Evolutionary conservation across 2,113 vertebrate species (phyloP).

Genomic region (Furnarius figulus): DNA sequence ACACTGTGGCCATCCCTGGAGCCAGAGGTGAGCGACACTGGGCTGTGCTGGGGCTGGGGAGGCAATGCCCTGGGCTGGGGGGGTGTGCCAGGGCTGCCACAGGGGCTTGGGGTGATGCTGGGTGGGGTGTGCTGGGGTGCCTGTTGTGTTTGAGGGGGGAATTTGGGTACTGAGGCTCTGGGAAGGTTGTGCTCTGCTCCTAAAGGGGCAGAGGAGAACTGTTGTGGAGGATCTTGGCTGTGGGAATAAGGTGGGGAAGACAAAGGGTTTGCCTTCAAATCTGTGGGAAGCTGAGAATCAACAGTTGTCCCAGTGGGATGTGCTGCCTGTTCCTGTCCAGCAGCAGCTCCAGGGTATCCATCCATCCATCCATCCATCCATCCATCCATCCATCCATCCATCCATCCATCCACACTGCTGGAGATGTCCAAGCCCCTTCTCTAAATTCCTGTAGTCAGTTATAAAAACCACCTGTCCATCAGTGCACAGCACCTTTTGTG

Average conservation of each 20-base stretch:
- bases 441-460: rapidly evolving
- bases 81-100: background rate
- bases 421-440: background rate
- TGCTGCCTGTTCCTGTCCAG: background rate
- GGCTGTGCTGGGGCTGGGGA: background rate
- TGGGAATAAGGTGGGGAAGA: background rate
- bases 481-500: background rate
- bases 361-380: background rate
- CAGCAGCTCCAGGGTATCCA: background rate
- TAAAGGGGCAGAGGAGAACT: background rate
- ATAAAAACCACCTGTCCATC: rapidly evolving
- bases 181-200: background rate
- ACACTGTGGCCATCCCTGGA: rapidly evolving
- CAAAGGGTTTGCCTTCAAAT: background rate
- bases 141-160: rapidly evolving
- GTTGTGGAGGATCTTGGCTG: rapidly evolving
- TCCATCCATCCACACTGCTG: background rate
- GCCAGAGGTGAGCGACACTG: background rate
- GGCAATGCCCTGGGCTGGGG: rapidly evolving
- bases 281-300: background rate
- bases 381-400: background rate
- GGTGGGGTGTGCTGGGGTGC: background rate
- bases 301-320: background rate
- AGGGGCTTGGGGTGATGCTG: background rate
- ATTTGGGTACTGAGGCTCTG: too few relatives aligned